A percentile compares a stretch with the other conserved stretches of the same genome.
Conservation (phyloP, 2,888 invertebrate genomes). For the Monoplex corrugatus region DNA sequence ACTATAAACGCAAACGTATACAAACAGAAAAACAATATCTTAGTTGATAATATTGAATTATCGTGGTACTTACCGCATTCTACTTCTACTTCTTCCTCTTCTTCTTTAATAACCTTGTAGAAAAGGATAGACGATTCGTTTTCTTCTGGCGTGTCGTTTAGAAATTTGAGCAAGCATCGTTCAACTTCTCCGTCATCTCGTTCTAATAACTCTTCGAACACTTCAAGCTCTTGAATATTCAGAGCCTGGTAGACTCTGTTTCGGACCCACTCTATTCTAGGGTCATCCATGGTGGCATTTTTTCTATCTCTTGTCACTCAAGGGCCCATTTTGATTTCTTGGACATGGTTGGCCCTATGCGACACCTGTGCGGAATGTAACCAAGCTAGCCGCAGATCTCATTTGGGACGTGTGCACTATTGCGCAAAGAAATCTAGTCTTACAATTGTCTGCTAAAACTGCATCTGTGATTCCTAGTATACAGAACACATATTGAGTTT, state of each 20-base stretch:
- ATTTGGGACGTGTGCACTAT: too few species aligned
- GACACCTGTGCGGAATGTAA: neutral
- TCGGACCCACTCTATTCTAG: slow-evolving; percentile 81
- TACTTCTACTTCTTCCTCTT: slow-evolving; percentile 81
- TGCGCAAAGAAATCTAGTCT: neutral
- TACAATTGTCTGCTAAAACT: neutral
- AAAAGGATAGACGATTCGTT: slow-evolving; percentile 79
- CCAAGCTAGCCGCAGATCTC: neutral
- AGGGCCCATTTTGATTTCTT: neutral
- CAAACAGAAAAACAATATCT: slow-evolving; percentile 9
- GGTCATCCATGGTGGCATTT: slow-evolving; percentile 79
- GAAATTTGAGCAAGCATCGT: slow-evolving; percentile 78
- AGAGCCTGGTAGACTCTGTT: slow-evolving; percentile 78
- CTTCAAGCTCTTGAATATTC: slow-evolving; percentile 75
- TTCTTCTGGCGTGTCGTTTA: slow-evolving; percentile 81
- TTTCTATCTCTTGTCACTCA: neutral
- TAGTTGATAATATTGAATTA: too few species aligned
- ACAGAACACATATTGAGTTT: neutral
- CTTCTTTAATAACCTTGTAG: slow-evolving; percentile 79
- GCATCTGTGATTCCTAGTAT: neutral
- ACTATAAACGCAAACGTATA: neutral
- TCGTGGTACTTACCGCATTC: slow-evolving; percentile 80
- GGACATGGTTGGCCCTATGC: too few species aligned
- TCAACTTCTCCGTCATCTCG: slow-evolving; percentile 80
- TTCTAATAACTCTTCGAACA: slow-evolving; percentile 81